Evolutionary conservation across 2,113 vertebrate genomes (phyloP), one percentile per base, ranked within the genome.

Genomic region (Carassius auratus): DNA sequence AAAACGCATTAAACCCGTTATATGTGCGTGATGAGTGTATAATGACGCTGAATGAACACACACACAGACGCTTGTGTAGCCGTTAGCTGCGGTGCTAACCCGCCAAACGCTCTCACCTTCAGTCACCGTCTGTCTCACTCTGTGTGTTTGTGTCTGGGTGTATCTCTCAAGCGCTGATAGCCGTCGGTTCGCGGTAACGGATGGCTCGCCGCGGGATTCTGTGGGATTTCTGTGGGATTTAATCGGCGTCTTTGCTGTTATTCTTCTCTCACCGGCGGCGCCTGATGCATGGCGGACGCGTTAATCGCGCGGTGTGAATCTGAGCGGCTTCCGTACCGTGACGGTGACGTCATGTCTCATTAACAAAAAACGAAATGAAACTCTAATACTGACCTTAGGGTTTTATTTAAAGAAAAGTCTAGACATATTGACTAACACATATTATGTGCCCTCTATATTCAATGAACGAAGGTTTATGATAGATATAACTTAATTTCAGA

Each of bases 271-370:
- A 64, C 73, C 86, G 78, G 82, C 83, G 89, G 59, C 23, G 59
- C 19, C 62, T 66, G 62, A 33, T 42, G 66, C 74, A 80, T 74
- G 64, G 87, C 73, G 86, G 84, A 84, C 68, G 79, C 45, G 78
- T 42, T 74, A 76, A 69, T 66, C 74, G 81, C 66, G 12, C 12
- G 13, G 52, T 74, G 33, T 88, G 91, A 76, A 23, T 78, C 26
- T 57, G 33, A 10, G 78, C 87, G 88, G 88, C 87, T 83, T 85
- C 91, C 91, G 90, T 92, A 88, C 52, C 42, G 26, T 36, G 50
- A n/a, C 50, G 6, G 9, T 62, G 45, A 79, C 30, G 64, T 74
- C 48, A 12, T 14, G 23, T 21, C 10, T 59, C 55, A 19, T 64
- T 86, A 50, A 42, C 81, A 83, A 59, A 73, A 38, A 38, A 42